Percentiles rank a stretch among this genome's conserved stretches.
These are phyloP conservation scores for Aulostomus chinensis DNA, from an alignment of 2,797 vertebrate genomes.

Conservation along the genomic window DNA sequence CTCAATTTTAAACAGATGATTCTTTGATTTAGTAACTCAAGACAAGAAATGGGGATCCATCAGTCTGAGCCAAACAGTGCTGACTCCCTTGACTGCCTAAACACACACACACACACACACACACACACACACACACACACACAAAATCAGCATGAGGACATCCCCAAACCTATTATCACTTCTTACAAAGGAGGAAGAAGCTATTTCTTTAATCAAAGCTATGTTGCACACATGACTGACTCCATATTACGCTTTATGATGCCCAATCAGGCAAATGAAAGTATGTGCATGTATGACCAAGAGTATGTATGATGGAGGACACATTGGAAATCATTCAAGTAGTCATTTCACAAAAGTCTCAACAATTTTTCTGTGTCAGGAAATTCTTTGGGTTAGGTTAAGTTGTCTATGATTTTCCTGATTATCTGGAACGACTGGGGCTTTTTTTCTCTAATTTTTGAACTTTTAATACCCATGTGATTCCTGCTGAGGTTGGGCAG, in stretches of 20 bases:
- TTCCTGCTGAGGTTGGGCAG: too few relatives aligned
- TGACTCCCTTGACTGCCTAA: too few relatives aligned
- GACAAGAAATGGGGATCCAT: too few relatives aligned
- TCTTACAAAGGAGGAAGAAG: constrained; percentile 46
- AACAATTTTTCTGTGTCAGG: too few relatives aligned
- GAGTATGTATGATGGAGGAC: too few relatives aligned
- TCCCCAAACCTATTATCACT: constrained; percentile 51
- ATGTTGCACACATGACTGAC: constrained; percentile 64
- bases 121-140: not conserved
- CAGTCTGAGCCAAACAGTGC: not conserved
- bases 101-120: not conserved
- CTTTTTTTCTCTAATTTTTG: too few relatives aligned
- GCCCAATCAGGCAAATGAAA: constrained; percentile 51
- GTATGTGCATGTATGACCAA: constrained; percentile 26
- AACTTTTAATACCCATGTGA: too few relatives aligned
- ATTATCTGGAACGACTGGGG: too few relatives aligned
- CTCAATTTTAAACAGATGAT: constrained; percentile 32
- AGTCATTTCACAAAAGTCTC: too few relatives aligned
- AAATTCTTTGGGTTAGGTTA: too few relatives aligned
- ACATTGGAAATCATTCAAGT: too few relatives aligned
- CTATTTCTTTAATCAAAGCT: constrained; percentile 73
- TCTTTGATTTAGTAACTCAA: not conserved
- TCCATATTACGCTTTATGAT: constrained; percentile 59
- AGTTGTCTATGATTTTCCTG: too few relatives aligned
- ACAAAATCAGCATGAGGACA: constrained; percentile 40